Base-by-base conservation (phyloP, 1,140 invertebrate species). In the Habropoda laboriosa region DNA sequence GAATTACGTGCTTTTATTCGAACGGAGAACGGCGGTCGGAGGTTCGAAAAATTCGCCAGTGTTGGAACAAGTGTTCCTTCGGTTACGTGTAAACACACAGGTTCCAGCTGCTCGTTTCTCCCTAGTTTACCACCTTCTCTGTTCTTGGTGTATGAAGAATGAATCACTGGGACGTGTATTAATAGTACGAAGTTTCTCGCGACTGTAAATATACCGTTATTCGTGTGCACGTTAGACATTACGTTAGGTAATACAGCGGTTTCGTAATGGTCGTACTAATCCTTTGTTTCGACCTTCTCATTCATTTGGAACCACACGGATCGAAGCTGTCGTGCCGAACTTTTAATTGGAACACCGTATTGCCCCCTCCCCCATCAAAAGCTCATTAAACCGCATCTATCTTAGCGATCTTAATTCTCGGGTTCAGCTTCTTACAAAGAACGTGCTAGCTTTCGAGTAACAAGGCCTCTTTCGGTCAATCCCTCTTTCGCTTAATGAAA, bases 331-430 rank as follows among this genome's bases (percentile, higher is more conserved):
- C 42, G 42, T 45, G 10, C 24, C 5, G 13, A 55, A 30, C 10
- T 3, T 73, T 73, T 61, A 61, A 61, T 73, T 58, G 57, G 57
- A 73, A 27, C 6, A 13, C 58, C 4, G 49, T 12, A 68, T 53
- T 38, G 49, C 32, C 7, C 2, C 13, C 3, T 10, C 21, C n/a
- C 55, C 4, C 35, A 30, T 70, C 51, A 12, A 57, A 57, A 42
- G 24, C 2, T 42, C 51, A 13, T 51, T 57, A 57, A 71, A 57
- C 57, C 21, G 32, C 49, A 38, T 55, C 24, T 49, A 55, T 40
- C 67, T 27, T n/a, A 21, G 32, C n/a, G n/a, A 8, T 10, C 18
- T 13, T 42, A 42, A 57, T 40, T 40, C 21, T 30, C 16, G n/a
- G 16, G 10, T 68, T 18, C 18, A 32, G 10, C 24, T 55, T 42